Evolutionary conservation across 1,140 invertebrate genomes (phyloP).

Genomic region (Anoplolepis gracilipes): DNA sequence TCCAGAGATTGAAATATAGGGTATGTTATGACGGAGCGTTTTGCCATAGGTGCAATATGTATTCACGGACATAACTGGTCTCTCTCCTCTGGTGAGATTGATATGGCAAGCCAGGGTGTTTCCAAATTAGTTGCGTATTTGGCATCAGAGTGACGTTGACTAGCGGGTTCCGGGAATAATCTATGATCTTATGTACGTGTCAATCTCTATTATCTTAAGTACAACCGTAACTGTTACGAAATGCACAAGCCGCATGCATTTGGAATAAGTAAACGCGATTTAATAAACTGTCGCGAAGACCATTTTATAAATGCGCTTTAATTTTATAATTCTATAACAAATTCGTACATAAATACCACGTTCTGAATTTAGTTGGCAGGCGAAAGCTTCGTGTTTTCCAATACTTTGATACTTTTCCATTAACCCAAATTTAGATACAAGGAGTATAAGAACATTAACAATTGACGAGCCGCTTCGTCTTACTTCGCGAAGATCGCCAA

Average conservation of each 20-base stretch:
- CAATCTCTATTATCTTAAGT: constrained; percentile 38
- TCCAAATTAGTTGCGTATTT: constrained; percentile 57
- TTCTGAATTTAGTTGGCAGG: background rate
- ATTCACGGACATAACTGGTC: constrained; percentile 10
- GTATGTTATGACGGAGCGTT: background rate
- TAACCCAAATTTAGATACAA: constrained; percentile 52
- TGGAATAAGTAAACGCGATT: background rate
- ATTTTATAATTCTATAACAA: constrained; percentile 21
- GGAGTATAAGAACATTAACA: constrained; percentile 48
- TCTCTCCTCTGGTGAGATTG: constrained; percentile 46
- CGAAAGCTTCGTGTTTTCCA: constrained; percentile 12
- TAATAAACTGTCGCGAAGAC: background rate
- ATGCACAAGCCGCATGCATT: background rate
- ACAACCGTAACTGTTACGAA: constrained; percentile 10
- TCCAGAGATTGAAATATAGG: background rate
- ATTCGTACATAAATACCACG: constrained; percentile 17
- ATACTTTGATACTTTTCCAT: constrained; percentile 58
- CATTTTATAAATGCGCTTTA: background rate
- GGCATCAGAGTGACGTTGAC: constrained; percentile 44
- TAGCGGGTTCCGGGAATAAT: constrained; percentile 38
- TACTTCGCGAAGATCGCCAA: constrained; percentile 43
- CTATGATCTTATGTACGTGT: constrained; percentile 46
- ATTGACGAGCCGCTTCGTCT: constrained; percentile 28
- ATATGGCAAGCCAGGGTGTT: constrained; percentile 39
- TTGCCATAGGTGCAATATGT: constrained; percentile 5